phyloP scores from a whole-genome alignment of 2,888 invertebrate species.

The Drosophila setosimentum region DNA sequence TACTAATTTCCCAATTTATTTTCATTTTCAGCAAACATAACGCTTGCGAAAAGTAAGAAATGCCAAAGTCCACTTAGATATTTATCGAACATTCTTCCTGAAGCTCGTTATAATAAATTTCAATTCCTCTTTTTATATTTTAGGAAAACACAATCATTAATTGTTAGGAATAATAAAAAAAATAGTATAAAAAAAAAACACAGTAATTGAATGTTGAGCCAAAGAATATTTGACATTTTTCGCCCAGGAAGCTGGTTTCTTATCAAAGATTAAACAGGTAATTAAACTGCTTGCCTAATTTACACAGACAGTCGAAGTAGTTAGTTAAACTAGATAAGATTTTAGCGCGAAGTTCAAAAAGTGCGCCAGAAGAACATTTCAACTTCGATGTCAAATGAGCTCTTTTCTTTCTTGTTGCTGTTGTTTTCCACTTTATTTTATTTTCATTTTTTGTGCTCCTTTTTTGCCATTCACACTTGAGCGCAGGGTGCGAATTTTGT shows the following conservation, averaged over 20 bases:
- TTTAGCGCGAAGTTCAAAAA: neutral
- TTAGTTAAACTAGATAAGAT: neutral
- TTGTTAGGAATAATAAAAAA: neutral
- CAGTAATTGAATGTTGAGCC: neutral
- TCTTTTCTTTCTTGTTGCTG: neutral
- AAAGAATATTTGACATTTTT: neutral
- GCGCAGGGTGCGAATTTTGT: conserved; percentile 81
- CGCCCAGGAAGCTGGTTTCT: neutral
- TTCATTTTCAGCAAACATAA: neutral
- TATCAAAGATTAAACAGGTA: neutral
- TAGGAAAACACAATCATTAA: neutral
- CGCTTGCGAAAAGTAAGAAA: neutral
- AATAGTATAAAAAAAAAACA: no score
- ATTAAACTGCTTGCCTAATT: neutral
- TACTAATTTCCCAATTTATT: neutral
- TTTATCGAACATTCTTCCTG: neutral
- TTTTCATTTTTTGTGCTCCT: conserved; percentile 25
- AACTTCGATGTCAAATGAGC: neutral
- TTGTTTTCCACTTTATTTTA: conserved; percentile 20
- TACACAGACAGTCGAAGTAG: neutral
- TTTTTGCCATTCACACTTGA: conserved; percentile 56
- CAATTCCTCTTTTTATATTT: neutral
- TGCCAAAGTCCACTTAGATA: neutral
- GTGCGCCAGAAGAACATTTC: conserved; percentile 16
- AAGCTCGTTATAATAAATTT: neutral